Percentiles rank a stretch among this genome's conserved stretches.
These are phyloP conservation scores for Chymomyza costata DNA, from an alignment of 1,140 invertebrate genomes.

Conservation along the genomic window DNA sequence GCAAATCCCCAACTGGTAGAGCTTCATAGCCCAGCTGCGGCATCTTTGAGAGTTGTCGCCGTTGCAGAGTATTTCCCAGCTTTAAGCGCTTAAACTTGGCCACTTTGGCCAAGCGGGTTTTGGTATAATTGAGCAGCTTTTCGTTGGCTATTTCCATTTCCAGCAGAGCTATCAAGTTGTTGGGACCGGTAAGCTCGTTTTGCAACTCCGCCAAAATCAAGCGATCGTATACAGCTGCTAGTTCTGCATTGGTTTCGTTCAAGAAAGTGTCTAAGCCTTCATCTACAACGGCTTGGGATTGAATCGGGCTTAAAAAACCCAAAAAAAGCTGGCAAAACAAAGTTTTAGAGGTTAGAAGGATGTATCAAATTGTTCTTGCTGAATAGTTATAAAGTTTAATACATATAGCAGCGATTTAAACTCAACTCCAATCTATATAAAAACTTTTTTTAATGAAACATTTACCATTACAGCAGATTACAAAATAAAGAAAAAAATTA, in stretches of 20 bases:
- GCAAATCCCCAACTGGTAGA: constrained; percentile 19
- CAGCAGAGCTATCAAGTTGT: constrained; percentile 37
- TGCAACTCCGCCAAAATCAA: constrained; percentile 45
- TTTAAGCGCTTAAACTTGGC: constrained; percentile 46
- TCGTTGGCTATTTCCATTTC: constrained; percentile 49
- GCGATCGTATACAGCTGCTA: constrained; percentile 50
- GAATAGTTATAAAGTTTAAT: too few species aligned
- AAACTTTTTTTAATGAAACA: too few species aligned
- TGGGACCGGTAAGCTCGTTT: constrained; percentile 46
- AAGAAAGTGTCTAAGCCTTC: constrained; percentile 34
- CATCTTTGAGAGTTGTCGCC: constrained; percentile 32
- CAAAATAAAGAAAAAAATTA: too few species aligned
- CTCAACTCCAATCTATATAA: too few species aligned
- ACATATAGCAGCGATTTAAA: too few species aligned
- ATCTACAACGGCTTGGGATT: constrained; percentile 10
- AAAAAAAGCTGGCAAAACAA: neutral
- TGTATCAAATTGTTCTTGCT: too few species aligned
- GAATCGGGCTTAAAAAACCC: neutral
- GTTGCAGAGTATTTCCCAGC: constrained; percentile 29
- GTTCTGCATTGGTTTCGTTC: constrained; percentile 37
- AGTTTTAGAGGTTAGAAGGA: too few species aligned
- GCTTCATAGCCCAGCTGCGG: constrained; percentile 49
- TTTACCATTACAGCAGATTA: too few species aligned
- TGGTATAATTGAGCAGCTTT: constrained; percentile 39
- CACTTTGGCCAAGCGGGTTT: constrained; percentile 8